Evolutionary conservation across 2,113 vertebrate genomes (phyloP).

Genomic region (Salvelinus namaycush): DNA sequence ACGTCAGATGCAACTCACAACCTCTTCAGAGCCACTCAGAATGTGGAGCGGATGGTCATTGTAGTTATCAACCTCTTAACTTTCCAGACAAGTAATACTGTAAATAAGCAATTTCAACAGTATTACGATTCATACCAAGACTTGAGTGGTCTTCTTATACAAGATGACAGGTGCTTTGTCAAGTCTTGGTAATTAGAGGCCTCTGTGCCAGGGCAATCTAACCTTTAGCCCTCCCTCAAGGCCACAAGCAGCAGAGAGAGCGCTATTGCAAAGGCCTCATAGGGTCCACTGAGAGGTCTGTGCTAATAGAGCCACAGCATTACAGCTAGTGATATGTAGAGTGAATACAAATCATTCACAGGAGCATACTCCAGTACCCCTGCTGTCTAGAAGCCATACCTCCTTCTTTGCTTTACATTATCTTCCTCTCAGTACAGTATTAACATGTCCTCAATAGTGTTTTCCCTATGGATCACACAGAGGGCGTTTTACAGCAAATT

Average conservation of each 20-base stretch:
- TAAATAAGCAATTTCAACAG: constrained; percentile 21
- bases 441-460: too few relatives aligned
- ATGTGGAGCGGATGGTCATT: constrained; percentile 1
- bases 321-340: too few relatives aligned
- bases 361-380: neutral
- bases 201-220: too few relatives aligned
- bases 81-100: neutral
- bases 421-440: neutral
- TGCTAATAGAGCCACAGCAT: neutral
- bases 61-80: constrained; percentile 16
- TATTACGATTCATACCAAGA: constrained; percentile 29
- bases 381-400: neutral
- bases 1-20: neutral
- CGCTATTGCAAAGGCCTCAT: neutral
- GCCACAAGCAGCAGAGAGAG: neutral
- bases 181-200: constrained; percentile 6
- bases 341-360: neutral
- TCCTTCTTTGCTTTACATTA: neutral
- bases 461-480: too few relatives aligned
- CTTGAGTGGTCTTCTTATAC: constrained; percentile 37
- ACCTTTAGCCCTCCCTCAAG: neutral
- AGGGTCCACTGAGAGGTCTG: neutral
- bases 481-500: too few relatives aligned
- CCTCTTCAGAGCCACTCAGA: neutral
- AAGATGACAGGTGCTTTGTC: constrained; percentile 44